Percentiles rank a stretch among this genome's conserved stretches.
Evolutionary conservation across 2,797 vertebrate species (phyloP).

Genomic region (Mormyrus proboscirostris): DNA sequence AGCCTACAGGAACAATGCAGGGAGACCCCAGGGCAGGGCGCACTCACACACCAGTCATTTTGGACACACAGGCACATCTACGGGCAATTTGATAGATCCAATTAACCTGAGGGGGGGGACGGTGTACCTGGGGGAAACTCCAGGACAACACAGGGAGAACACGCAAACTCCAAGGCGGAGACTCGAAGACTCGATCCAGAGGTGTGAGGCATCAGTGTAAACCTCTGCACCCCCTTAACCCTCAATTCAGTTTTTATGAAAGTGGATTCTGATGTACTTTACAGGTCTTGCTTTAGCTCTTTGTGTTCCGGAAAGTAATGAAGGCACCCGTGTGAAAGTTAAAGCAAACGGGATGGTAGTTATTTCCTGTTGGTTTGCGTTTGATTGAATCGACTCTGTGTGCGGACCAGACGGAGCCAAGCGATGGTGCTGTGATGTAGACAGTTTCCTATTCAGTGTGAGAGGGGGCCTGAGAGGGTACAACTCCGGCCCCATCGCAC

Average conservation of each 20-base stretch:
- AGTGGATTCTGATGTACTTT: not conserved
- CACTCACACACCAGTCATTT: not conserved
- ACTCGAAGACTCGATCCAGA: not conserved
- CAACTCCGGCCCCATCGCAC: not conserved
- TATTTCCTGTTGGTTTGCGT: slow-evolving; percentile 24
- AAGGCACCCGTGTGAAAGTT: not conserved
- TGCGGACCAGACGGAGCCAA: slow-evolving; percentile 26
- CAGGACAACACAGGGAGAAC: not conserved
- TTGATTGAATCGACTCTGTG: slow-evolving; percentile 38
- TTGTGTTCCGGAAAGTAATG: not conserved
- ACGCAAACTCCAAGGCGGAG: not conserved
- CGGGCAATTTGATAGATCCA: too few relatives aligned
- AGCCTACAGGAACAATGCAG: not conserved
- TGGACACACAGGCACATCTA: too few relatives aligned
- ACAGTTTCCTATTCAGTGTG: slow-evolving; percentile 39
- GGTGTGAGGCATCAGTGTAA: not conserved
- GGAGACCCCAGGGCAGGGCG: not conserved
- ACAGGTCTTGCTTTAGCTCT: not conserved
- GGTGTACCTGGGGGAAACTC: not conserved
- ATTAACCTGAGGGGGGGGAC: too few relatives aligned
- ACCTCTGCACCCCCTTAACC: not conserved
- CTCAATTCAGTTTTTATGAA: not conserved
- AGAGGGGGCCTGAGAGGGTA: slow-evolving; percentile 10
- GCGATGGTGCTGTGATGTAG: slow-evolving; percentile 32
- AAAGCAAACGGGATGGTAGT: not conserved